Evolutionary conservation across 2,888 invertebrate genomes (phyloP).

Genomic region (Lamellibrachia satsuma): DNA sequence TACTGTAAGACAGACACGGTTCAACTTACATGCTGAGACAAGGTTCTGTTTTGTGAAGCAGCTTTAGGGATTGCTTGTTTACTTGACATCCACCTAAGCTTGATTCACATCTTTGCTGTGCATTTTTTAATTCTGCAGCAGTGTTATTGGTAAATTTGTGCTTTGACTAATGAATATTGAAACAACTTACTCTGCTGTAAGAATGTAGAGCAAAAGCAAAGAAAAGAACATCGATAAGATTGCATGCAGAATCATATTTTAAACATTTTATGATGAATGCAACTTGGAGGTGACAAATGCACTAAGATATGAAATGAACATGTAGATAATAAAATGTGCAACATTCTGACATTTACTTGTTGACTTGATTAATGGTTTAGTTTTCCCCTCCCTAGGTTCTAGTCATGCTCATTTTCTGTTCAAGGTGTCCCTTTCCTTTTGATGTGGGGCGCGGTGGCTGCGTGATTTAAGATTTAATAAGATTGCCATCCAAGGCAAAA

Average conservation of each 20-base stretch:
- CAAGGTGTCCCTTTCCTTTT: neutral
- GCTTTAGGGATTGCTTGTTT: too few relatives aligned
- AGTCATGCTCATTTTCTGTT: neutral
- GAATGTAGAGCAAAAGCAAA: neutral
- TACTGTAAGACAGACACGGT: neutral
- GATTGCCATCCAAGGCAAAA: too few relatives aligned
- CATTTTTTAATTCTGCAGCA: neutral
- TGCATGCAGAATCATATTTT: constrained; percentile 1
- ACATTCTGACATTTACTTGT: neutral
- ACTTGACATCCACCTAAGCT: too few relatives aligned
- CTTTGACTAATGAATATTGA: neutral
- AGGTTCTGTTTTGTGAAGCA: too few relatives aligned
- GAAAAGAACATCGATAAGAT: neutral
- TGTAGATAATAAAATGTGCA: neutral
- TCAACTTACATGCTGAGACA: too few relatives aligned
- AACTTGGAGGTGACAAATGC: neutral
- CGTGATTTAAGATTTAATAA: too few relatives aligned
- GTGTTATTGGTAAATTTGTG: neutral
- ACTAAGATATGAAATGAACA: neutral
- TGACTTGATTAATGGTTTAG: neutral
- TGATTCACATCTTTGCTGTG: neutral
- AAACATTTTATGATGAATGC: neutral
- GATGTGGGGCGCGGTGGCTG: too few relatives aligned
- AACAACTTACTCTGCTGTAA: neutral
- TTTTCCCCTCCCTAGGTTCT: neutral